These are phyloP conservation scores for Lindbergichthys nudifrons DNA, from an alignment of 2,797 vertebrate species.

Conservation along the genomic window DNA sequence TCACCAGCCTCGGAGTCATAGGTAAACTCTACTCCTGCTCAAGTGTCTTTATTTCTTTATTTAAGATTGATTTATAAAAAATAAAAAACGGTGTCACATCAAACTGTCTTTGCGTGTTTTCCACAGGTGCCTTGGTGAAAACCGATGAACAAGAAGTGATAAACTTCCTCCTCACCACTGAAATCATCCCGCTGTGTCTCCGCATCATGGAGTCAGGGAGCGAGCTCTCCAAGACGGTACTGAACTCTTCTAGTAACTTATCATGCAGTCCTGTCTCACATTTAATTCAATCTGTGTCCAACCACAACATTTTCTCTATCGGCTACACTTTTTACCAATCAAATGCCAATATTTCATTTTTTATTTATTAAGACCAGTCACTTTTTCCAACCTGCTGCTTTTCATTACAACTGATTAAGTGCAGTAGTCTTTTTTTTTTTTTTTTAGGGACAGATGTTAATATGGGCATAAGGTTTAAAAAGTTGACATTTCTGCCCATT, in stretches of 20 bases:
- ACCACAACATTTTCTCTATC: not conserved
- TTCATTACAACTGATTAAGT: not conserved
- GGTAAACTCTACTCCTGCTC: constrained; percentile 77
- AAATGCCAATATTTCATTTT: not conserved
- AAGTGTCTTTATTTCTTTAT: not conserved
- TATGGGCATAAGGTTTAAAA: no score
- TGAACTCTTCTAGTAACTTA: constrained; percentile 1
- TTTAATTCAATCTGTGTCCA: not conserved
- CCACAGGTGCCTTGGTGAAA: constrained; percentile 94
- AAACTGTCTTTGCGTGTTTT: not conserved
- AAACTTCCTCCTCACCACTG: constrained; percentile 97
- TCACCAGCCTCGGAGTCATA: constrained; percentile 97
- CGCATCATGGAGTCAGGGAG: constrained; percentile 99
- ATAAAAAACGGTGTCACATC: not conserved
- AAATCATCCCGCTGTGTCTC: constrained; percentile 97
- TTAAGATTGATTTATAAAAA: not conserved
- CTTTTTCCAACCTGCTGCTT: not conserved
- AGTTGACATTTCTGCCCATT: no score
- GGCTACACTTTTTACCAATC: not conserved
- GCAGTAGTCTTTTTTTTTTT: no score
- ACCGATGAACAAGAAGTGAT: constrained; percentile 99
- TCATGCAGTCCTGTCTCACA: not conserved
- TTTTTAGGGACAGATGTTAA: not conserved
- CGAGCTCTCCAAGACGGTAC: constrained; percentile 97
- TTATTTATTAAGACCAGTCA: no score